Conservation (phyloP, 2,113 vertebrate species). For the Xyliphius kryptos region DNA sequence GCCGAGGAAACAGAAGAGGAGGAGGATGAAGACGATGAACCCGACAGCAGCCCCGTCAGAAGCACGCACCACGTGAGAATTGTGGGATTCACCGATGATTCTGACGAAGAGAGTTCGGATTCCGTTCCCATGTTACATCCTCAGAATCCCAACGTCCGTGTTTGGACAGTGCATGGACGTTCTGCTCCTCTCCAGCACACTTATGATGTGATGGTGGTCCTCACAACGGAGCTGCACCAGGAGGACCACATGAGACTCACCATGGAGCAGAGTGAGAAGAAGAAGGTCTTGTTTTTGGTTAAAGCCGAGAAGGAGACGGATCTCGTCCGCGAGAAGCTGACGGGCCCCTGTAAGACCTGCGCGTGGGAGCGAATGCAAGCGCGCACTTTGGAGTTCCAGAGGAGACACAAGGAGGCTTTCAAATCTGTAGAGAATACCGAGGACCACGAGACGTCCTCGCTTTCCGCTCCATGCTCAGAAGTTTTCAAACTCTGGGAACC, state of each 20-base stretch:
- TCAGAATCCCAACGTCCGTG: constrained; percentile 26
- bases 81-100: not conserved
- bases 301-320: constrained; percentile 31
- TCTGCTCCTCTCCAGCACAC: not conserved
- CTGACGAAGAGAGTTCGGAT: constrained; percentile 6
- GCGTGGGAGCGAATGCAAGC: constrained; percentile 44
- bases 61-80: not conserved
- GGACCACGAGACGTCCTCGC: not conserved
- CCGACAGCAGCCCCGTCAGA: not conserved
- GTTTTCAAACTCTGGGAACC: constrained; percentile 17
- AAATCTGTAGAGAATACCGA: not conserved
- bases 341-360: constrained; percentile 43
- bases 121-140: constrained; percentile 21
- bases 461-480: not conserved
- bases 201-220: constrained; percentile 39
- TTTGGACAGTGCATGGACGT: constrained; percentile 24
- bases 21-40: too few relatives aligned
- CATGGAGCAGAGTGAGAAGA: constrained; percentile 28
- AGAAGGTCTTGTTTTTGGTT: constrained; percentile 37
- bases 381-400: constrained; percentile 37
- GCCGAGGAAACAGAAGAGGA: not conserved
- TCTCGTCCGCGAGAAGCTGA: constrained; percentile 27
- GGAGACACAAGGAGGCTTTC: constrained; percentile 13
- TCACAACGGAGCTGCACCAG: constrained; percentile 33
- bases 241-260: constrained; percentile 38